phyloP scores from a whole-genome alignment of 2,113 vertebrate species.

The Halcyon senegalensis region DNA sequence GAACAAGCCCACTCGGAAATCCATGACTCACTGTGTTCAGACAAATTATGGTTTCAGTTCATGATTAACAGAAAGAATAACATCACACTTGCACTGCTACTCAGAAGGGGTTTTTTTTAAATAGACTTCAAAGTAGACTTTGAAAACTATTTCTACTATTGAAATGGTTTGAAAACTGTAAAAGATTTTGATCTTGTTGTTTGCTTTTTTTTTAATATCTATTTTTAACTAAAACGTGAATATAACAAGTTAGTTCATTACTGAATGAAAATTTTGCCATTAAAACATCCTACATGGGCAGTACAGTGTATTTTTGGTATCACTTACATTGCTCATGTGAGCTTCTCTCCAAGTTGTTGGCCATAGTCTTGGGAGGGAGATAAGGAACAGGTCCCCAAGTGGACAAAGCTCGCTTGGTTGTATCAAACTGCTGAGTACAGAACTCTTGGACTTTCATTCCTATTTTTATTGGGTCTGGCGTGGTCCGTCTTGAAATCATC shows the following conservation, averaged over 20 bases:
- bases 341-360: conserved; percentile 86
- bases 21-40: neutral
- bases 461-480: conserved; percentile 98
- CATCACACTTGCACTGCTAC: neutral
- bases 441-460: conserved; percentile 99
- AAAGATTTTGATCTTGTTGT: neutral
- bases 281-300: neutral
- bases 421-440: conserved; percentile 98
- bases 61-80: neutral
- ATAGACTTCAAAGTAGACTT: neutral
- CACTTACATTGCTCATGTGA: conserved; percentile 88
- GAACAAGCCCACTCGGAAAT: neutral
- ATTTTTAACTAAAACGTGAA: neutral
- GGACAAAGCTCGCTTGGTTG: conserved; percentile 95
- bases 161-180: neutral
- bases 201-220: neutral
- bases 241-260: neutral
- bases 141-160: neutral
- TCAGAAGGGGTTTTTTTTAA: neutral
- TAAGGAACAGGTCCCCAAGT: conserved; percentile 98
- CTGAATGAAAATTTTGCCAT: neutral
- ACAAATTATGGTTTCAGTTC: neutral
- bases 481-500: conserved; percentile 98
- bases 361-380: conserved; percentile 88
- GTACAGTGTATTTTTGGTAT: neutral